Percentiles rank a stretch among this genome's conserved stretches.
Conservation (phyloP, 2,888 invertebrate species). For the Dermolepida albohirtum region DNA sequence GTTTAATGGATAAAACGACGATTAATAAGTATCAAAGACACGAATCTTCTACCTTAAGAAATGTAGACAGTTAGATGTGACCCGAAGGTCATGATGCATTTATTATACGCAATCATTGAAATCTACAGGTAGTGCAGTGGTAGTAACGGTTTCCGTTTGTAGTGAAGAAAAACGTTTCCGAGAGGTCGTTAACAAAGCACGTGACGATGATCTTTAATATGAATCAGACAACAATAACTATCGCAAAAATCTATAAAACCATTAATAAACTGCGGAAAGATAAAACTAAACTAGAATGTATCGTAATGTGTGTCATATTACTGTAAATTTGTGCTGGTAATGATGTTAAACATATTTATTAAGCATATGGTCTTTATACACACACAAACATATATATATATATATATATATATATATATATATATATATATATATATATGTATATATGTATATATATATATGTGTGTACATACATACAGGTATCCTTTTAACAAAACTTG, state of each 20-base stretch:
- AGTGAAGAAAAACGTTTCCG: conserved; percentile 5
- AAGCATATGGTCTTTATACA: conserved; percentile 9
- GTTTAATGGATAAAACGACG: conserved; percentile 35
- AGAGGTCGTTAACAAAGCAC: conserved; percentile 34
- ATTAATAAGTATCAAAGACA: conserved; percentile 35
- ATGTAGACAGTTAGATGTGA: conserved; percentile 39
- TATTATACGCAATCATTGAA: conserved; percentile 39
- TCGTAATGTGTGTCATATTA: conserved; percentile 16
- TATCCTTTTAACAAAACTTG: not conserved
- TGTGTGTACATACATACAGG: too few relatives aligned
- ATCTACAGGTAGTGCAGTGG: conserved; percentile 27
- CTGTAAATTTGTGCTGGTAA: conserved; percentile 10
- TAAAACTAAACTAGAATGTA: conserved; percentile 2
- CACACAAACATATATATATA: too few relatives aligned
- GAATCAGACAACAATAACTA: conserved; percentile 13
- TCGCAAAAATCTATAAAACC: not conserved
- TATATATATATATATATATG: too few relatives aligned
- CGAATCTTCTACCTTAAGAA: conserved; percentile 38
- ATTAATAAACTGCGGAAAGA: conserved; percentile 2
- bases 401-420: too few relatives aligned
- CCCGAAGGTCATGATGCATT: conserved; percentile 40
- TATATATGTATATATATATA: not conserved
- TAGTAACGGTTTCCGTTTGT: conserved; percentile 30
- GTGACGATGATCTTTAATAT: conserved; percentile 24
- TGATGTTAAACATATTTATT: conserved; percentile 11